Conservation (phyloP, 2,113 vertebrate species). For the Psophia crepitans region DNA sequence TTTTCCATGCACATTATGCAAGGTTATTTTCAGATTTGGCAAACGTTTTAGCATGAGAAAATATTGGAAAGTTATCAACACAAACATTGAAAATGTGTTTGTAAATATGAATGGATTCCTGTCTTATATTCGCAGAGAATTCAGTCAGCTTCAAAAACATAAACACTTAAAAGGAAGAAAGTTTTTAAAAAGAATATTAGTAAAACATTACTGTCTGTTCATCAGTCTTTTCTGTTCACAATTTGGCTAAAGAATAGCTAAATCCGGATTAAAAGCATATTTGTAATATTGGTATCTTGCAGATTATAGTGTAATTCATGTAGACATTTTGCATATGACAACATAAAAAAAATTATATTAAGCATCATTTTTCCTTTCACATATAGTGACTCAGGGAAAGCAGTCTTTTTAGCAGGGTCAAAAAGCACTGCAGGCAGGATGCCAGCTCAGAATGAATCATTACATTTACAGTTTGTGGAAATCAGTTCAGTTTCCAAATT, state of each 20-base stretch:
- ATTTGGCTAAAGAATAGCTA: neutral
- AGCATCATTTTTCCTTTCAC: slow-evolving; percentile 6
- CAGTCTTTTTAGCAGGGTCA: slow-evolving; percentile 34
- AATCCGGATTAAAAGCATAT: neutral
- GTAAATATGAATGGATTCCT: neutral
- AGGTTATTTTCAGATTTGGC: neutral
- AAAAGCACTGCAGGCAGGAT: neutral
- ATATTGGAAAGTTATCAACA: neutral
- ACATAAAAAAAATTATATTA: neutral
- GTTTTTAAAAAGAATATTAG: neutral
- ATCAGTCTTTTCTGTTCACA: neutral
- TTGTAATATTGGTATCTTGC: neutral
- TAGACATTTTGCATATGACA: neutral
- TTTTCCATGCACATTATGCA: neutral
- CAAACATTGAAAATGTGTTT: neutral
- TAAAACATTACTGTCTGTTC: neutral
- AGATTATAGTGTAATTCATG: neutral
- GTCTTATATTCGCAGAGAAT: neutral
- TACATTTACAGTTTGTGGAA: neutral
- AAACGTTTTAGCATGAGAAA: neutral
- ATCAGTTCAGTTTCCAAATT: neutral
- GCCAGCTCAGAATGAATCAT: neutral
- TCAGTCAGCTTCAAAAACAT: neutral
- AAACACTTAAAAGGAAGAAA: neutral
- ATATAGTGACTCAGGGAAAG: slow-evolving; percentile 18